Evolutionary conservation across 2,113 vertebrate species (phyloP).

Genomic region (Nothocercus julius): DNA sequence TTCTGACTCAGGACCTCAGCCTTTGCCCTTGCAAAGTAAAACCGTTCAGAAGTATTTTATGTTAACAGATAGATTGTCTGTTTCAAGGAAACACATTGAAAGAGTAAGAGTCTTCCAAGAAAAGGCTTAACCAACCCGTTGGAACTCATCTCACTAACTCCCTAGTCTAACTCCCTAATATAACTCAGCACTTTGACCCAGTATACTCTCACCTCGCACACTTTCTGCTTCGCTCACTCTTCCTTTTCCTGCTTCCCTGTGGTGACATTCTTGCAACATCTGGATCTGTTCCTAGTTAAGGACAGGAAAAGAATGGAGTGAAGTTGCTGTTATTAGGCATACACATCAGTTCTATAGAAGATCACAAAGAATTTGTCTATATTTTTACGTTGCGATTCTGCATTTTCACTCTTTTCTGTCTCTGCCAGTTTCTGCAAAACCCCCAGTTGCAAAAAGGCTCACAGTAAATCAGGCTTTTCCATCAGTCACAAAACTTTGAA

Average conservation of each 20-base stretch:
- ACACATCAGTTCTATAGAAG: slow-evolving; percentile 76
- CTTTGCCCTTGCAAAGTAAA: neutral
- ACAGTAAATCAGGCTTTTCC: slow-evolving; percentile 78
- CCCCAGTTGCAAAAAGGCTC: slow-evolving; percentile 66
- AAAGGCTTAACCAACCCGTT: neutral
- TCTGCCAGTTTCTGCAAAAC: slow-evolving; percentile 81
- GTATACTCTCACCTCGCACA: neutral
- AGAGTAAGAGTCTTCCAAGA: neutral
- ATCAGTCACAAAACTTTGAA: slow-evolving; percentile 22
- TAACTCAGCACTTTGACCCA: slow-evolving; percentile 64
- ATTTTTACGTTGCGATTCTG: slow-evolving; percentile 70
- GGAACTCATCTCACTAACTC: neutral
- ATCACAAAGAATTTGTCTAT: slow-evolving; percentile 71
- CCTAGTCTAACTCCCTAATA: accelerated
- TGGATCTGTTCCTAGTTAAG: slow-evolving; percentile 77
- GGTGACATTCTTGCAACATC: slow-evolving; percentile 33
- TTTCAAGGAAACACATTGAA: neutral
- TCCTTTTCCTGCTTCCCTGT: slow-evolving; percentile 51
- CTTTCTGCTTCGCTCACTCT: slow-evolving; percentile 10
- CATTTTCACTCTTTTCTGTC: slow-evolving; percentile 75
- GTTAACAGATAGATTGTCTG: neutral
- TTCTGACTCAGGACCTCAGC: neutral
- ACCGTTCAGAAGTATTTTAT: neutral
- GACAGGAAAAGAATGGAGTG: slow-evolving; percentile 77
- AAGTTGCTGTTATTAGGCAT: slow-evolving; percentile 69